Evolutionary conservation across 2,888 invertebrate species (phyloP).

Genomic region (Eledona agricola): DNA sequence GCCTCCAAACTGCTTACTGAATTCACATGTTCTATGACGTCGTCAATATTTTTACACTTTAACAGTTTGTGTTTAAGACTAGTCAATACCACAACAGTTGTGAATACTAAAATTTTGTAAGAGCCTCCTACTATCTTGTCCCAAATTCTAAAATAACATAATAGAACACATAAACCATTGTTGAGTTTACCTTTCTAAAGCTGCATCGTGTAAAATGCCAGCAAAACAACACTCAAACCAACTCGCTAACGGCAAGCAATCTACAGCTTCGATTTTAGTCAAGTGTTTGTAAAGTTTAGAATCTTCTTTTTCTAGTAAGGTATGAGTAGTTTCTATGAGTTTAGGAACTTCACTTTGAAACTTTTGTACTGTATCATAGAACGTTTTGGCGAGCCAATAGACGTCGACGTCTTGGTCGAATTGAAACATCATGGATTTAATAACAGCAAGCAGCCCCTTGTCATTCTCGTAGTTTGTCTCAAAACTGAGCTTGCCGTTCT

Average conservation of each 20-base stretch:
- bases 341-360: constrained; percentile 73
- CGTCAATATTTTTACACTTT: constrained; percentile 68
- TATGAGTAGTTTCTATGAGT: constrained; percentile 72
- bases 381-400: constrained; percentile 84
- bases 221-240: constrained; percentile 90
- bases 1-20: constrained; percentile 65
- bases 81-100: constrained; percentile 77
- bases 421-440: constrained; percentile 74
- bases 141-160: constrained; percentile 73
- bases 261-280: constrained; percentile 70
- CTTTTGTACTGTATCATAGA: constrained; percentile 74
- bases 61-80: constrained; percentile 74
- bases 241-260: constrained; percentile 72
- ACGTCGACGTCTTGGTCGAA: constrained; percentile 80
- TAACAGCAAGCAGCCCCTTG: constrained; percentile 65
- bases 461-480: constrained; percentile 43
- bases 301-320: constrained; percentile 82
- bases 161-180: not conserved
- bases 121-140: constrained; percentile 89
- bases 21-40: constrained; percentile 72
- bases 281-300: constrained; percentile 75
- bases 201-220: constrained; percentile 78
- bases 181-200: constrained; percentile 73
- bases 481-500: constrained; percentile 71
- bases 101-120: constrained; percentile 81